phyloP scores from a whole-genome alignment of 2,113 vertebrate species.

The Saimiri boliviensis region DNA sequence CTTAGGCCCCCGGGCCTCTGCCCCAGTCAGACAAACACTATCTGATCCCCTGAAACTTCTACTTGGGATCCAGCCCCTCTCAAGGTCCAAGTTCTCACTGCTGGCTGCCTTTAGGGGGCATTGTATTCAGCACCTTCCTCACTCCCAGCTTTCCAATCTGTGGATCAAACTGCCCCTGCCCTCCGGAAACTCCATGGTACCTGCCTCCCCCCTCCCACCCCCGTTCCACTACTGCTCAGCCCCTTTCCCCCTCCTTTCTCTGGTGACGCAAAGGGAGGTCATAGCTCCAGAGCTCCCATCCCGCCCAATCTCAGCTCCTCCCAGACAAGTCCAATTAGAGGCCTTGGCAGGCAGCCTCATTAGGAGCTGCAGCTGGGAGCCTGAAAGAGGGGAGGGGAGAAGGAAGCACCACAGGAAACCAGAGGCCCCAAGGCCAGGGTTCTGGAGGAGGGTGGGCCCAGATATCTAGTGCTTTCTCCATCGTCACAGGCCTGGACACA shows the following conservation, averaged over 20 bases:
- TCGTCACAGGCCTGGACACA: not conserved
- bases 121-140: not conserved
- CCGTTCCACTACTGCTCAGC: not conserved
- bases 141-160: not conserved
- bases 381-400: not conserved
- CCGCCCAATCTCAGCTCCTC: constrained; percentile 33
- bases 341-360: constrained; percentile 57
- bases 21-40: not conserved
- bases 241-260: not conserved
- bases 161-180: not conserved
- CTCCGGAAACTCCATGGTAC: not conserved
- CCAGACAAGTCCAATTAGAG: constrained; percentile 72
- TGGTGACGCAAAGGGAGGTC: constrained; percentile 27
- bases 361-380: not conserved
- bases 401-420: constrained; percentile 33
- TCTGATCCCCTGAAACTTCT: not conserved
- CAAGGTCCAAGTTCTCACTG: not conserved
- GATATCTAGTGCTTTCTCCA: not conserved
- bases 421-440: not conserved
- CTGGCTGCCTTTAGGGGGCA: not conserved
- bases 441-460: not conserved
- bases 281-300: not conserved
- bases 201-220: too few relatives aligned
- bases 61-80: not conserved
- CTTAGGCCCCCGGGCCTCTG: not conserved